Base-by-base conservation (phyloP, 2,888 invertebrate genomes). In the Drosophila kuntzei region DNA sequence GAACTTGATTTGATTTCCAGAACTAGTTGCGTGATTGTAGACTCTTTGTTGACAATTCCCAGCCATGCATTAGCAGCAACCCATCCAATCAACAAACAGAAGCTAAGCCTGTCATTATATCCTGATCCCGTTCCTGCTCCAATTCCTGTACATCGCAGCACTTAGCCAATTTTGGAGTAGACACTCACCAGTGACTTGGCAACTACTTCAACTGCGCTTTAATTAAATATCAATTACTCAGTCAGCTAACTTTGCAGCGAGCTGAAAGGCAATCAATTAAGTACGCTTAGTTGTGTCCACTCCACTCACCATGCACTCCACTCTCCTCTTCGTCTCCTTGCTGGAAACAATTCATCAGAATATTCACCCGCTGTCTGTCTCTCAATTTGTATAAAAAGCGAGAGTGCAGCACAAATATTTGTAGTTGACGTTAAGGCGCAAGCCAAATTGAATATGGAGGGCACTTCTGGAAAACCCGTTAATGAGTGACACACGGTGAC, bases 211-310 rank as follows among this genome's bases (percentile, higher is more conserved):
- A 53, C 68, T 75, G 75, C 64, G 88, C 80, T 83, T 86, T 83
- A 83, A 83, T 83, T 83, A 83, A 86, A 83, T 86, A 83, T 88
- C 88, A 88, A 83, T 88, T 83, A 88, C 88, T 66, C 69, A 65
- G 76, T 59, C 68, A 65, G 57, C 59, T 58, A 54, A 57, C 76
- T 67, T 20, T 18, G 14, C 50, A 46, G 51, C 34, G 59, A 84
- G 77, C 80, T 77, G 67, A 61, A 79, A 86, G 67, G 86, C 86
- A 82, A 88, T 83, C 83, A 83, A 88, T 83, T 83, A 83, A 88
- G 77, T 75, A 61, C 67, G 61, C 88, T 86, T 68, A 71, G 78
- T 62, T 61, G 58, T 54, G 72, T 54, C 65, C 58, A 61, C 25
- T 25, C 25, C 25, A 25, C 65, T 64, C 49, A 14, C 39, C 36